Evolutionary conservation across 2,888 invertebrate genomes (phyloP).

Genomic region (Drosophila nr. perissopoda): DNA sequence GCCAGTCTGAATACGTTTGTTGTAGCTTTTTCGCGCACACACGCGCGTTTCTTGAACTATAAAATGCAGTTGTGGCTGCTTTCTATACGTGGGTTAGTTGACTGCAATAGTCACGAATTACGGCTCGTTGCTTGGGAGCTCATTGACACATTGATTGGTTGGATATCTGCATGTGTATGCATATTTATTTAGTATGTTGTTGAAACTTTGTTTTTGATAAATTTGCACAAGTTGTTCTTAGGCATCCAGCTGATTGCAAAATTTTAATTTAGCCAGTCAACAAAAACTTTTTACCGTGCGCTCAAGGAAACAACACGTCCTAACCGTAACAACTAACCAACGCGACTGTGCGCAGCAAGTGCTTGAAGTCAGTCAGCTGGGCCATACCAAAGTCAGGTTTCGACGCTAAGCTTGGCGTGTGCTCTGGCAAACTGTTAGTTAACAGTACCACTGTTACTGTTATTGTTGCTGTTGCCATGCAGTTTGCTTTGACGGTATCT

Average conservation of each 20-base stretch:
- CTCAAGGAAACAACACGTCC: conserved; percentile 72
- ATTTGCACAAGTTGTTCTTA: conserved; percentile 10
- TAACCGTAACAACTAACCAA: conserved; percentile 68
- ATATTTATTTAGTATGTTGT: conserved; percentile 3
- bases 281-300: conserved; percentile 69
- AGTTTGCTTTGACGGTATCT: conserved; percentile 38
- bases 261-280: conserved; percentile 16
- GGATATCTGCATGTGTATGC: neutral
- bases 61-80: conserved; percentile 73
- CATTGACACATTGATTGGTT: conserved; percentile 8
- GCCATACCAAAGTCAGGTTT: conserved; percentile 37
- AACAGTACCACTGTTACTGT: conserved; percentile 52
- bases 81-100: conserved; percentile 59
- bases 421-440: conserved; percentile 45
- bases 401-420: conserved; percentile 28
- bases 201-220: conserved; percentile 6
- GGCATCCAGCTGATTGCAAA: conserved; percentile 3
- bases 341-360: conserved; percentile 73
- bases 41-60: conserved; percentile 60
- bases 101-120: conserved; percentile 51
- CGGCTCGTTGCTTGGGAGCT: conserved; percentile 1
- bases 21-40: conserved; percentile 61
- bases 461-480: conserved; percentile 13
- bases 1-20: conserved; percentile 59
- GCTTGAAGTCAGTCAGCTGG: conserved; percentile 56